Percentiles rank a stretch among this genome's conserved stretches.
These are phyloP conservation scores for Paguma larvata DNA, from an alignment of 2,797 vertebrate species.

Conservation along the genomic window DNA sequence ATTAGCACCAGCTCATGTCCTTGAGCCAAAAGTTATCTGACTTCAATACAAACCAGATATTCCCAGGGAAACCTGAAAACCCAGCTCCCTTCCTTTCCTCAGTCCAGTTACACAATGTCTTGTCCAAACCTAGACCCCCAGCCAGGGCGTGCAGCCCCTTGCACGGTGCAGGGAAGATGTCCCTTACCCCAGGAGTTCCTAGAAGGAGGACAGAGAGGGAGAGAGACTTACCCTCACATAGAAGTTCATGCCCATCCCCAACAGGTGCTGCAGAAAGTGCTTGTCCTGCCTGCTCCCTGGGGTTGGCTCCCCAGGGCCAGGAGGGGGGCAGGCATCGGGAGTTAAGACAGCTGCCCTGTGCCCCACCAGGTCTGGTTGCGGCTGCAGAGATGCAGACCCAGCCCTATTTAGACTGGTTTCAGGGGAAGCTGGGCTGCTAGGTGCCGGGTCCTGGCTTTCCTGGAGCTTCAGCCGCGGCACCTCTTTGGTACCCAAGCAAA, in stretches of 20 bases:
- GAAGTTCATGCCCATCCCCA: conserved; percentile 87
- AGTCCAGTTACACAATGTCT: not conserved
- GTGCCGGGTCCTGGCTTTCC: conserved; percentile 83
- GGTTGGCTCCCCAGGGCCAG: conserved; percentile 77
- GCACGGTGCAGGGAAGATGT: not conserved
- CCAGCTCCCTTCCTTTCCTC: not conserved
- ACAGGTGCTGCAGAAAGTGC: conserved; percentile 76
- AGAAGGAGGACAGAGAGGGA: not conserved
- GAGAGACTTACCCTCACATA: conserved; percentile 88
- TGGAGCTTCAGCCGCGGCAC: conserved; percentile 88
- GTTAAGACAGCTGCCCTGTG: not conserved
- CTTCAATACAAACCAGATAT: not conserved
- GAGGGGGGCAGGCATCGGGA: not conserved
- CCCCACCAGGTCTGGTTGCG: conserved; percentile 76
- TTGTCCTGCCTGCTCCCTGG: conserved; percentile 82
- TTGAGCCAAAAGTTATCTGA: conserved; percentile 7
- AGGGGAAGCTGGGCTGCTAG: conserved; percentile 84
- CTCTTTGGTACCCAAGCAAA: conserved; percentile 89
- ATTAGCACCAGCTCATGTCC: not conserved
- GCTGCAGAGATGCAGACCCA: conserved; percentile 80
- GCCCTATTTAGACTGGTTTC: conserved; percentile 84
- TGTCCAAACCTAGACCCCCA: not conserved
- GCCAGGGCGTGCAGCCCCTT: not conserved
- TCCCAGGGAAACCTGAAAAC: not conserved
- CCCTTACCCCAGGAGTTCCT: not conserved